These are phyloP conservation scores for Gila robusta DNA, from an alignment of 2,797 vertebrate species.

Conservation along the genomic window DNA sequence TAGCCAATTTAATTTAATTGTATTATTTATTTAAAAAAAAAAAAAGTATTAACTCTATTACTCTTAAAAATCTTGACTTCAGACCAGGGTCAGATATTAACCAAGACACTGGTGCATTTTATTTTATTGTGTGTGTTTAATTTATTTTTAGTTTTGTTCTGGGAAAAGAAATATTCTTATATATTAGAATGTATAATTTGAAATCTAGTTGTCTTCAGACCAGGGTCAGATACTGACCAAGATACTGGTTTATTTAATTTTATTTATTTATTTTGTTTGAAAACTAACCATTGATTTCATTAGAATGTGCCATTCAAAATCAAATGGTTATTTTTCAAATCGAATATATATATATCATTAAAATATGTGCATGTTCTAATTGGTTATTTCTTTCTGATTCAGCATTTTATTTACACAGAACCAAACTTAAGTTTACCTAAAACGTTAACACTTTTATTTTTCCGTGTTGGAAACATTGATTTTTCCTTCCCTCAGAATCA, in stretches of 20 bases:
- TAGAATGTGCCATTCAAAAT: neutral
- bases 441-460: neutral
- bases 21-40: too few relatives aligned
- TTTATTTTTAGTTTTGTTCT: neutral
- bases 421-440: neutral
- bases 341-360: neutral
- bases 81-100: too few relatives aligned
- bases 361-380: neutral
- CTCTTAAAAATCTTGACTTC: too few relatives aligned
- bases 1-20: neutral
- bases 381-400: neutral
- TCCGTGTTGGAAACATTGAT: neutral
- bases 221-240: neutral
- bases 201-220: neutral
- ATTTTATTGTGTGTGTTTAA: neutral
- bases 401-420: neutral
- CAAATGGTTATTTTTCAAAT: neutral
- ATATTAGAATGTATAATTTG: neutral
- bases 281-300: neutral
- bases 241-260: too few relatives aligned
- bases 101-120: neutral
- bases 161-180: neutral
- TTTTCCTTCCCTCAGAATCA: neutral
- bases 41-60: neutral
- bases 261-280: neutral